Base-by-base conservation (phyloP, 2,888 invertebrate genomes). In the Vanessa cardui region DNA sequence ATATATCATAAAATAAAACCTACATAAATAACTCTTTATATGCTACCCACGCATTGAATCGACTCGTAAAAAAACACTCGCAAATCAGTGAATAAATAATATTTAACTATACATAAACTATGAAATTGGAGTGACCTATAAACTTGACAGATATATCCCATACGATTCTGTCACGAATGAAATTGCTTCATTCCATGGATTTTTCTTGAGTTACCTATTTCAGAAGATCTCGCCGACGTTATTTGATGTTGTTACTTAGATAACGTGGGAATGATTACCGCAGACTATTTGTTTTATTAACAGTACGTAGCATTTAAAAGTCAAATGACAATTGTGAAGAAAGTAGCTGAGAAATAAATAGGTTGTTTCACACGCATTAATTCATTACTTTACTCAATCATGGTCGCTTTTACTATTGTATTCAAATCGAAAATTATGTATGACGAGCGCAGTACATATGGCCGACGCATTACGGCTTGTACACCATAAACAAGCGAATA, bases 341-440 rank as follows among this genome's bases (percentile, higher is more conserved):
- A 56, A 56, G 39, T 56, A 56, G 2, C 18, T 39, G 12, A 39
- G 39, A 39, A 39, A 2, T 39, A 18, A 39, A 52, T 21, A 52
- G 52, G 52, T 26, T 52, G 18, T 12, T 18, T 56, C 39, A 60
- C 46, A 50, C 33, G 50, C 46, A 61, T 61, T 61, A 16, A 56
- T 46, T 46, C 15, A 21, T 50, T 18, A 47, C 33, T 5, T 52
- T 50, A 18, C 59, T 15, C 47, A 33, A 45, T 65, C 54, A 31
- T 9, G 49, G 52, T 58, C 47, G 49, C 67, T 62, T 58, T 79
- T 76, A 76, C 76, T 75, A 77, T 78, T 72, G 70, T 49, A 69
- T 72, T 72, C 62, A 73, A 69, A 69, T 70, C 68, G 71, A 72
- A 76, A 68, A 72, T 31, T 18, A 31, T 39, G 49, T 54, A 60